Conservation (phyloP, 1,140 invertebrate genomes). For the Penaeus japonicus region DNA sequence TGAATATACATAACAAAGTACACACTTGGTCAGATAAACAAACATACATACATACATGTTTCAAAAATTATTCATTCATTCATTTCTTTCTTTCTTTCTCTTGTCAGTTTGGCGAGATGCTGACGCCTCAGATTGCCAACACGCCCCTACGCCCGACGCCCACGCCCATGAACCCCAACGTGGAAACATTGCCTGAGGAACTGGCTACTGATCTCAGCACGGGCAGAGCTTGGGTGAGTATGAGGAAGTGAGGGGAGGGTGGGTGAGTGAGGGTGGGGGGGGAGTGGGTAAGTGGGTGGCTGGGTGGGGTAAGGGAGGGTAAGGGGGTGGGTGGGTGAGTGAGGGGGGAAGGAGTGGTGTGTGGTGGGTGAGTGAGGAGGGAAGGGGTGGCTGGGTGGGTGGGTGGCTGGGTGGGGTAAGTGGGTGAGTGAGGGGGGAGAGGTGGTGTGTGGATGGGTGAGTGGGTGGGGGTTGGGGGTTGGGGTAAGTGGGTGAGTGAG, state of each 20-base stretch:
- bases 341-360: too few species aligned
- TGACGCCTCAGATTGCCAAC: too few species aligned
- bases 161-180: conserved; percentile 17
- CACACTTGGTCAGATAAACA: too few species aligned
- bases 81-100: too few species aligned
- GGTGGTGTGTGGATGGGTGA: too few species aligned
- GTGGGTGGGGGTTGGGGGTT: too few species aligned
- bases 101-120: too few species aligned
- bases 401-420: not conserved
- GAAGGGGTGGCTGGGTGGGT: not conserved
- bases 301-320: not conserved
- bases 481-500: not conserved
- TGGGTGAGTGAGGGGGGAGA: not conserved
- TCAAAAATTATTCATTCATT: too few species aligned
- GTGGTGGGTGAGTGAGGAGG: too few species aligned
- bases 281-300: not conserved
- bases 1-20: too few species aligned
- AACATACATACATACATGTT: too few species aligned
- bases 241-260: not conserved
- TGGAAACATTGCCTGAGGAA: conserved; percentile 29
- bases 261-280: not conserved
- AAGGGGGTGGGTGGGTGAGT: too few species aligned
- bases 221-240: conserved; percentile 20
- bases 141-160: not conserved
- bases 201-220: conserved; percentile 29